These are phyloP conservation scores for Megastigmus dorsalis DNA, from an alignment of 2,888 invertebrate species.

Conservation along the genomic window DNA sequence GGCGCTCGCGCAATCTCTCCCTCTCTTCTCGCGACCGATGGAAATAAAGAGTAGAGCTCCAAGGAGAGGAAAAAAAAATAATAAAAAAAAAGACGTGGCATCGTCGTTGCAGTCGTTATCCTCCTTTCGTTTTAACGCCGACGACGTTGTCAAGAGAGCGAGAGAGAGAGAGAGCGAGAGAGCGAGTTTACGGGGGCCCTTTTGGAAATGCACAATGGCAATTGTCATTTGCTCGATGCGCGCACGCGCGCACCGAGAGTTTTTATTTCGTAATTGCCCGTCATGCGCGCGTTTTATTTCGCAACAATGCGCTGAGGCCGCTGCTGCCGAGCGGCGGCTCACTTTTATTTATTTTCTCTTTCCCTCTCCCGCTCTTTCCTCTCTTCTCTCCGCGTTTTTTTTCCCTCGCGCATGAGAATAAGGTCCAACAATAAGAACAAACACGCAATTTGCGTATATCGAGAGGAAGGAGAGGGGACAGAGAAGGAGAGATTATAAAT, in stretches of 20 bases:
- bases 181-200: constrained; percentile 42
- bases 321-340: too few relatives aligned
- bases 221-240: constrained; percentile 51
- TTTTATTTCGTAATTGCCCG: constrained; percentile 53
- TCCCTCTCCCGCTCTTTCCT: neutral
- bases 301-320: constrained; percentile 43
- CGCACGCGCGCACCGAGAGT: constrained; percentile 25
- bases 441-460: constrained; percentile 36
- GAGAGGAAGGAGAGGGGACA: too few relatives aligned
- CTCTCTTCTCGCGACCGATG: constrained; percentile 36
- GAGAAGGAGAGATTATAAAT: too few relatives aligned
- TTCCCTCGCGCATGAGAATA: constrained; percentile 15
- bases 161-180: too few relatives aligned
- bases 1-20: constrained; percentile 36
- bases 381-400: neutral
- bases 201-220: constrained; percentile 51
- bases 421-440: constrained; percentile 13
- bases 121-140: constrained; percentile 45
- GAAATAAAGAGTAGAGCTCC: constrained; percentile 38
- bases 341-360: neutral
- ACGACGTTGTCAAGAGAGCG: constrained; percentile 5
- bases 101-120: constrained; percentile 40
- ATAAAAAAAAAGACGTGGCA: neutral
- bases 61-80: neutral
- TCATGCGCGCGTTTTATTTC: constrained; percentile 46